A percentile compares a stretch with the other conserved stretches of the same genome.
phyloP scores from a whole-genome alignment of 2,888 invertebrate species.

The Drosophila niveifrons region DNA sequence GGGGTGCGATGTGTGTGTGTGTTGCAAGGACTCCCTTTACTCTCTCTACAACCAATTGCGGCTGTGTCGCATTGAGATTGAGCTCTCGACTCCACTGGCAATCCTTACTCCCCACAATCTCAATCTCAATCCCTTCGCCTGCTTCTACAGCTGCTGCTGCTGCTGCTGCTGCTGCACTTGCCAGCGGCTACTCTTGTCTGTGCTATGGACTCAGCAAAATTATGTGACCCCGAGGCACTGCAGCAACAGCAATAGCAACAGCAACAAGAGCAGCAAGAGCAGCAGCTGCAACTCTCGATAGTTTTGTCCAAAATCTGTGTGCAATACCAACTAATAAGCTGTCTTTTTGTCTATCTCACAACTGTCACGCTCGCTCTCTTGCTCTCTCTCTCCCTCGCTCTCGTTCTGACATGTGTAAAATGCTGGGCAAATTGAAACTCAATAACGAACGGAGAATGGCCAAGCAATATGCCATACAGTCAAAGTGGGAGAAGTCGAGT shows the following conservation, averaged over 20 bases:
- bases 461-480: conserved; percentile 42
- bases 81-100: conserved; percentile 8
- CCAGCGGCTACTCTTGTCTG: conserved; percentile 55
- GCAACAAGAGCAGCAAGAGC: conserved; percentile 20
- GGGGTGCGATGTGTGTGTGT: neutral
- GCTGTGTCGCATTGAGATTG: conserved; percentile 49
- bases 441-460: conserved; percentile 50
- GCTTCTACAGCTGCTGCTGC: no score
- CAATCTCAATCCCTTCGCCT: neutral
- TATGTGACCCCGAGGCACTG: conserved; percentile 45
- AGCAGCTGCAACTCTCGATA: conserved; percentile 66
- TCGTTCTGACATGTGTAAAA: conserved; percentile 27
- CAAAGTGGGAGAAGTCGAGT: conserved; percentile 40
- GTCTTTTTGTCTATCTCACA: conserved; percentile 41
- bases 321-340: conserved; percentile 71
- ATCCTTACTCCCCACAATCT: neutral
- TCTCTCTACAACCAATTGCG: conserved; percentile 52
- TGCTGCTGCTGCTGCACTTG: conserved; percentile 13
- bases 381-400: conserved; percentile 9
- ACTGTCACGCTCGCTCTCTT: conserved; percentile 68
- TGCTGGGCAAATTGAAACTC: conserved; percentile 40
- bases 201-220: conserved; percentile 56
- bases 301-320: conserved; percentile 64
- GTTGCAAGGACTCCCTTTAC: neutral
- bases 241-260: conserved; percentile 38